Evolutionary conservation across 2,113 vertebrate genomes (phyloP).

Genomic region (Puntigrus tetrazona): DNA sequence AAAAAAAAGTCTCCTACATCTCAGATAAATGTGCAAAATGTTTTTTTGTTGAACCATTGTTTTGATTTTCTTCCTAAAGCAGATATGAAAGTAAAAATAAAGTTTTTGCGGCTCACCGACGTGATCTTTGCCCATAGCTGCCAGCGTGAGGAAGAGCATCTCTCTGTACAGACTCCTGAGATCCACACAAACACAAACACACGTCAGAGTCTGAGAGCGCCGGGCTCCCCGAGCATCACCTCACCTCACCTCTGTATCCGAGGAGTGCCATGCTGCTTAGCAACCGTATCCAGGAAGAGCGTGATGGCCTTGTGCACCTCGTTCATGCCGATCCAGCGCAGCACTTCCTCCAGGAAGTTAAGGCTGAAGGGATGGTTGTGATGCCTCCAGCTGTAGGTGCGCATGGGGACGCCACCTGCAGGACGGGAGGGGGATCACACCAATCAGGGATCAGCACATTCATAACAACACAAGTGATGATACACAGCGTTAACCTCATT

Average conservation of each 20-base stretch:
- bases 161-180: constrained; percentile 89
- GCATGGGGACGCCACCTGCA: constrained; percentile 72
- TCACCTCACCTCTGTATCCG: constrained; percentile 72
- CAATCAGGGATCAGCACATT: not conserved
- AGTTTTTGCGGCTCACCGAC: constrained; percentile 70
- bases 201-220: not conserved
- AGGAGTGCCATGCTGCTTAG: constrained; percentile 64
- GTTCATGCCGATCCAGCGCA: constrained; percentile 84
- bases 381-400: constrained; percentile 74
- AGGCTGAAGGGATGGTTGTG: constrained; percentile 82
- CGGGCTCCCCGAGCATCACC: not conserved
- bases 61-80: not conserved
- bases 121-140: constrained; percentile 89
- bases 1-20: not conserved
- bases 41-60: not conserved
- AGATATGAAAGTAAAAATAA: not conserved
- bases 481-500: not conserved
- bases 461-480: not conserved
- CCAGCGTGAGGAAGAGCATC: constrained; percentile 88
- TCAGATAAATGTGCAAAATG: no score
- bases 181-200: constrained; percentile 28
- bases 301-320: constrained; percentile 90
- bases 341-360: constrained; percentile 83
- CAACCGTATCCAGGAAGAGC: constrained; percentile 82
- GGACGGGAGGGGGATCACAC: not conserved